A percentile compares a stretch with the other conserved stretches of the same genome.
Conservation (phyloP, 2,888 invertebrate genomes). For the Cephus nigrinus region DNA sequence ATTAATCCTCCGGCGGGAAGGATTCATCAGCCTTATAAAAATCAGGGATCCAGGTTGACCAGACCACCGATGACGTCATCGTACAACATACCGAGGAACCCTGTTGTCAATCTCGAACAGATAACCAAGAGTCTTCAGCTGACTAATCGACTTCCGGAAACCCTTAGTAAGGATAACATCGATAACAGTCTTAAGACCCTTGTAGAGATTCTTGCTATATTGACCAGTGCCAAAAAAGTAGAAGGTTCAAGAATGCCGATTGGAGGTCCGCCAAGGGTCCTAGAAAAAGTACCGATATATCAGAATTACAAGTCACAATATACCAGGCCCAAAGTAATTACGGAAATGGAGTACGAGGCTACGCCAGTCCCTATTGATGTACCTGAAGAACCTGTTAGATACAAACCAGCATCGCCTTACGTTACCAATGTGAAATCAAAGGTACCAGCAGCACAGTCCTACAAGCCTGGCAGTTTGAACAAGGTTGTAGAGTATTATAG, state of each 20-base stretch:
- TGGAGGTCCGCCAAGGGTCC: slow-evolving; percentile 17
- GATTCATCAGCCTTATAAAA: slow-evolving; percentile 15
- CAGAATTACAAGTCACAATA: slow-evolving; percentile 30
- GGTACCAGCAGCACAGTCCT: slow-evolving; percentile 10
- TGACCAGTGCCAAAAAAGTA: slow-evolving; percentile 69
- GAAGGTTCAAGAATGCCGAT: slow-evolving; percentile 50
- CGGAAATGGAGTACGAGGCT: slow-evolving; percentile 54
- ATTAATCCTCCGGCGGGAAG: slow-evolving; percentile 28
- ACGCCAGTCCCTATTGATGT: slow-evolving; percentile 41
- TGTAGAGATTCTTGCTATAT: slow-evolving; percentile 78
- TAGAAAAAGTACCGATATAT: slow-evolving; percentile 13
- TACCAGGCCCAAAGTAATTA: slow-evolving; percentile 52
- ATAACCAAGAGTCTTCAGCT: slow-evolving; percentile 80
- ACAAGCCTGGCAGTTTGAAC: slow-evolving; percentile 29
- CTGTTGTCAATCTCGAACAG: slow-evolving; percentile 67
- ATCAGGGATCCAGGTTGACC: slow-evolving; percentile 3
- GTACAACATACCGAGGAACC: slow-evolving; percentile 50
- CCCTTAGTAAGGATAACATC: slow-evolving; percentile 80
- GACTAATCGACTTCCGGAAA: slow-evolving; percentile 81
- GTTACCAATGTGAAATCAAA: slow-evolving; percentile 28
- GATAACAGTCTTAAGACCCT: slow-evolving; percentile 83
- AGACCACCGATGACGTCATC: slow-evolving; percentile 8
- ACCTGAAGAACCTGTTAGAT: slow-evolving; percentile 24
- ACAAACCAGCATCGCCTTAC: slow-evolving; percentile 27
- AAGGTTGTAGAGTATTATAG: slow-evolving; percentile 52